Conservation (phyloP, 1,140 invertebrate species). For the Gryon sp. region DNA sequence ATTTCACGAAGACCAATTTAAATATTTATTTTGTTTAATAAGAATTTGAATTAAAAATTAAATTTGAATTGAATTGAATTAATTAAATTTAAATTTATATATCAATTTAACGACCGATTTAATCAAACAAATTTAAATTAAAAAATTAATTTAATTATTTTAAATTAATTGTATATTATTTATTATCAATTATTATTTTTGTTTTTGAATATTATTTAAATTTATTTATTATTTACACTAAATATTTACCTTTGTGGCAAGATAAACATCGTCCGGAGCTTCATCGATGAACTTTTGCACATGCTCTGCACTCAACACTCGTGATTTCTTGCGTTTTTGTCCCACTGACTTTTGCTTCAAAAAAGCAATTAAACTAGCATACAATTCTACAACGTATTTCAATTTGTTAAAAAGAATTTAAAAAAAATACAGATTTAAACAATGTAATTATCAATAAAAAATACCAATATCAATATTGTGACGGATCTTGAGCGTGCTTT, state of each 20-base stretch:
- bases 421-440: constrained; percentile 10
- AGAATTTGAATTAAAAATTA: no score
- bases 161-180: no score
- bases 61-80: no score
- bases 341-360: constrained; percentile 12
- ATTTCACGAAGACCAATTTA: no score
- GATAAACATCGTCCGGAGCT: constrained; percentile 16
- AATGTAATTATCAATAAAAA: constrained; percentile 8
- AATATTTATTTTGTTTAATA: no score
- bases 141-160: no score
- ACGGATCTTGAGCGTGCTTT: constrained; percentile 27
- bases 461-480: constrained; percentile 31
- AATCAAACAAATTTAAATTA: no score
- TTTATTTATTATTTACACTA: constrained; percentile 11
- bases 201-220: no score
- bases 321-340: constrained; percentile 12
- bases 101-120: no score
- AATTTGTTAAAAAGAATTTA: constrained; percentile 10
- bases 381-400: constrained; percentile 17
- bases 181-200: background rate
- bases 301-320: constrained; percentile 7
- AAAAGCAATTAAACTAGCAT: constrained; percentile 14
- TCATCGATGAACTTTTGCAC: constrained; percentile 17
- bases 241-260: constrained; percentile 33
- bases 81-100: no score